Percentiles rank a stretch among this genome's conserved stretches.
Conservation (phyloP, 2,113 vertebrate genomes). For the Rhea pennata region DNA sequence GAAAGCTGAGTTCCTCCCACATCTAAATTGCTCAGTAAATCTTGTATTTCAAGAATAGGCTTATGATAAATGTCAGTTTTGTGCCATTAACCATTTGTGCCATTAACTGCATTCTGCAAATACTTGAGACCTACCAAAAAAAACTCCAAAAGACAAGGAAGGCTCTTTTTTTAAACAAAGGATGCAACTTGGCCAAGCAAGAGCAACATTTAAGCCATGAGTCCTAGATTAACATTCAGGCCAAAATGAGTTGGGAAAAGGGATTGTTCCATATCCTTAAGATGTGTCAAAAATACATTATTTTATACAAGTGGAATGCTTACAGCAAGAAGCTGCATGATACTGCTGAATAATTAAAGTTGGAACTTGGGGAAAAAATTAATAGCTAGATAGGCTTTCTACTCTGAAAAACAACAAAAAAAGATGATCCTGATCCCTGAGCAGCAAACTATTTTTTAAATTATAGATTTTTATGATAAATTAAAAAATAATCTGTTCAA, state of each 20-base stretch:
- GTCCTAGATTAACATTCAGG: not conserved
- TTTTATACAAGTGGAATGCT: not conserved
- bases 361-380: slow-evolving; percentile 1
- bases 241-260: not conserved
- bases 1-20: slow-evolving; percentile 61
- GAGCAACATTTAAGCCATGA: not conserved
- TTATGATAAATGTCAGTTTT: slow-evolving; percentile 57
- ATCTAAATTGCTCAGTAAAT: slow-evolving; percentile 57
- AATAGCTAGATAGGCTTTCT: slow-evolving; percentile 37
- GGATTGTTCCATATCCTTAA: not conserved
- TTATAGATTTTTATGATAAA: slow-evolving; percentile 2
- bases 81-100: not conserved
- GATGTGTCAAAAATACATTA: not conserved
- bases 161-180: not conserved
- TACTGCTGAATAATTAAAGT: slow-evolving; percentile 41
- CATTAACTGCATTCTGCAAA: slow-evolving; percentile 31
- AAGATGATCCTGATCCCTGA: not conserved
- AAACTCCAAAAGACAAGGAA: not conserved
- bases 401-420: not conserved
- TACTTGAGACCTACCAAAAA: not conserved
- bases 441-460: slow-evolving; percentile 27
- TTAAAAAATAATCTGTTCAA: slow-evolving; percentile 26
- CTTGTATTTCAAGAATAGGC: slow-evolving; percentile 47
- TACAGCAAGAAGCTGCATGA: slow-evolving; percentile 1
- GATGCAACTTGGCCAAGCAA: not conserved